Evolutionary conservation across 2,888 invertebrate species (phyloP), one percentile per base, ranked within the genome.

Genomic region (Holacanthella duospinosa): DNA sequence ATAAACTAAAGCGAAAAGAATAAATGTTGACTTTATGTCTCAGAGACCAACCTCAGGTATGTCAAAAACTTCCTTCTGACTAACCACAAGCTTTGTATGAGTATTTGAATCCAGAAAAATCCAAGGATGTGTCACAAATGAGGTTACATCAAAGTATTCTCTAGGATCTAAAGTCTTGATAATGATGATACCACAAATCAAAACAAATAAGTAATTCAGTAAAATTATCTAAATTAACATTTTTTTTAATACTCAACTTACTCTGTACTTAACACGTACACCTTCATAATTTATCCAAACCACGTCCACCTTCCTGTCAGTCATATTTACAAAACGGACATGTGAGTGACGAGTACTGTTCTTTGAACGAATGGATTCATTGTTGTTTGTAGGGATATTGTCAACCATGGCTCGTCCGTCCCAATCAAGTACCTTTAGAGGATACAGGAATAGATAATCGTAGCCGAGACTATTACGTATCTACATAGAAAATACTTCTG

Each of bases 121-220:
- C 91, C 92, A 93, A 0, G 89, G 88, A 78, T 93, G 92, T 0
- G 86, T 85, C 19, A 85, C 83, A 75, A 80, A 93, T 0, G 92
- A 88, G 73, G 88, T 86, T 0, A 89, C 81, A 73, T 86, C 84
- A 60, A 83, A 79, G 73, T 77, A 81, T 2, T 80, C 78, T 0
- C 78, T 68, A 2, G 77, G 75, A 24, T 64, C 69, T 21, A 79
- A 65, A 2, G 76, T 76, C 73, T 75, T 4, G 24, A 44, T 1
- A 53, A 55, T 9, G 26, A 43, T 36, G 12, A n/a, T 21, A 25
- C 36, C 36, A 26, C 29, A 44, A n/a, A 12, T 44, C 12, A 44
- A 44, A n/a, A 16, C 9, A 36, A 29, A 58, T n/a, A 59, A 59
- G 21, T 36, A 21, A 21, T 24, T 25, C 29, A 25, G 4, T 36